Percentiles rank a stretch among this genome's conserved stretches.
phyloP scores from a whole-genome alignment of 1,140 invertebrate genomes.

The Pinna nobilis region DNA sequence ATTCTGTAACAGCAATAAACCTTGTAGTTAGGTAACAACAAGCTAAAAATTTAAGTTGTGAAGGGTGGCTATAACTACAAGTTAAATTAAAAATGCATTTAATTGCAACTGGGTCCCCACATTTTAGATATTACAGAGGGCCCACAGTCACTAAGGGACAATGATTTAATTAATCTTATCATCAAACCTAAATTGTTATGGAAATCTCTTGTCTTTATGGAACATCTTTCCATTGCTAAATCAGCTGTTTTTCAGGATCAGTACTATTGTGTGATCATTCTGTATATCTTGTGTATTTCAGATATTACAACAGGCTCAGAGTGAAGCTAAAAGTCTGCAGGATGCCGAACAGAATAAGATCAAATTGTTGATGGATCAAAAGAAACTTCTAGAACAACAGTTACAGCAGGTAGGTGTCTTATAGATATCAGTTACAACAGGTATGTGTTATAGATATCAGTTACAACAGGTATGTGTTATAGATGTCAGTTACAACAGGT shows the following conservation, averaged over 20 bases:
- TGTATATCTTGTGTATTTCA: conserved; percentile 1
- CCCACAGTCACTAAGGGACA: no score
- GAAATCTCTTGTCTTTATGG: no score
- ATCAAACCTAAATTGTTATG: not conserved
- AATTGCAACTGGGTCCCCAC: no score
- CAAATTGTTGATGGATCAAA: conserved; percentile 58
- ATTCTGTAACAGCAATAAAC: no score
- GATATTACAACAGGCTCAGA: conserved; percentile 38
- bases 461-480: not conserved
- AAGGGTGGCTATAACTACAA: no score
- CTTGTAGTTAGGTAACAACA: no score
- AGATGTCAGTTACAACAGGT: not conserved
- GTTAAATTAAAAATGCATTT: no score
- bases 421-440: no score
- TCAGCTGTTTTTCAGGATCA: not conserved
- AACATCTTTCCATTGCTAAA: no score
- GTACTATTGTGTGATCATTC: not conserved
- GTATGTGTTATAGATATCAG: not conserved
- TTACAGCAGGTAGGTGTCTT: conserved; percentile 56
- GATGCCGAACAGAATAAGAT: conserved; percentile 57
- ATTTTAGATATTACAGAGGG: no score
- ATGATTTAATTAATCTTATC: not conserved
- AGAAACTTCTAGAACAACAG: conserved; percentile 59
- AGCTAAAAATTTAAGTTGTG: no score
- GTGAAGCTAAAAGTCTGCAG: conserved; percentile 39